Evolutionary conservation across 2,797 vertebrate species (phyloP).

Genomic region (Podargus strigoides): DNA sequence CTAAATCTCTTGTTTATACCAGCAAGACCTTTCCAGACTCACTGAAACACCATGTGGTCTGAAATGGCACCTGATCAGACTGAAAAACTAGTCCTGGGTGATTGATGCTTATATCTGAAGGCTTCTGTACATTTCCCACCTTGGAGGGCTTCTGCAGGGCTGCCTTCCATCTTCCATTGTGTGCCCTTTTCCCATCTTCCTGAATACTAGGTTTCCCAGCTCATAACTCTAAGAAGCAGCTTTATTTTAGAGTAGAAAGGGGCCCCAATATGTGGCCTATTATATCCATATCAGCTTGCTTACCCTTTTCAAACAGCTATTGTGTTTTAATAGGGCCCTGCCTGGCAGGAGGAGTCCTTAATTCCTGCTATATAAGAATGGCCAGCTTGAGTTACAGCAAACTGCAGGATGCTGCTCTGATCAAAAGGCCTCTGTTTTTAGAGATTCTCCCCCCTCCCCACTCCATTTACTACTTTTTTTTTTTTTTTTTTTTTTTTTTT

Average conservation of each 20-base stretch:
- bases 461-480: background rate
- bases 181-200: conserved; percentile 49
- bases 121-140: conserved; percentile 43
- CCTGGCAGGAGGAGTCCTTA: conserved; percentile 75
- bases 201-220: conserved; percentile 72
- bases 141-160: conserved; percentile 67
- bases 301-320: conserved; percentile 78
- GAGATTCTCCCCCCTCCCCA: background rate
- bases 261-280: conserved; percentile 78
- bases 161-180: conserved; percentile 59
- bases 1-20: background rate
- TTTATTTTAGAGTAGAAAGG: conserved; percentile 79
- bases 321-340: conserved; percentile 79
- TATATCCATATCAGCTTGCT: conserved; percentile 81
- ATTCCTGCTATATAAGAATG: conserved; percentile 77
- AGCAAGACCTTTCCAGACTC: conserved; percentile 16
- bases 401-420: conserved; percentile 75
- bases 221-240: conserved; percentile 74
- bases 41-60: background rate
- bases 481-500: background rate
- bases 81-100: conserved; percentile 31
- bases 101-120: conserved; percentile 45
- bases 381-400: conserved; percentile 80
- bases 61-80: conserved; percentile 40
- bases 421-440: conserved; percentile 81